Evolutionary conservation across 2,888 invertebrate species (phyloP), one percentile per base, ranked within the genome.

Genomic region (Isotomurus palustris): DNA sequence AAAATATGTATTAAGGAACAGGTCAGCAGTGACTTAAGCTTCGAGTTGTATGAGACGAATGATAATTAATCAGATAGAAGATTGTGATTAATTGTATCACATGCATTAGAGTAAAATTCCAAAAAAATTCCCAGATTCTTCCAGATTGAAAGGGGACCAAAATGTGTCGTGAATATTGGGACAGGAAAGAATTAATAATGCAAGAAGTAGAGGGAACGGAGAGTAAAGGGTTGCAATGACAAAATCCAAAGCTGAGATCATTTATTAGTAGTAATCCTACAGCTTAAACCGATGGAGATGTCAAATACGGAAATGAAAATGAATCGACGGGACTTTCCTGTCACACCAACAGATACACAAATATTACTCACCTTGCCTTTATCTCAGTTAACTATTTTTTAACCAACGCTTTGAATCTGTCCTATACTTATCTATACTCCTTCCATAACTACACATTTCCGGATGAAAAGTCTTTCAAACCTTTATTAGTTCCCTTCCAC

Each of bases 221-320:
- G 41, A 28, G n/a, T 25, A 29, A 24, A 25, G 12, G 25, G 12
- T 10, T 40, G 40, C 6, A 28, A 47, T 24, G 47, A 47, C 47
- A 47, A 47, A 47, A 28, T 5, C 49, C 24, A 56, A 50, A 50
- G 56, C 56, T 44, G 24, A 43, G 49, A 50, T 49, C 56, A 56
- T 56, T 56, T 56, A 56, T 56, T 56, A 56, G 56, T 29, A 41
- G 22, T 47, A 43, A 38, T 40, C 41, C 28, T 28, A 49, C 40
- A 50, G 35, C 28, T 35, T 40, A 14, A 27, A 28, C 43, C 14
- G 32, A 43, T 32, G 25, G 36, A 36, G 54, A 43, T 56, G 56
- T 56, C 56, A 56, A 29, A 49, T 24, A 22, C 24, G 41, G 56
- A 49, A 56, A 56, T 56, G 56, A 56, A 56, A 56, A 56, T 51